These are phyloP conservation scores for Actinostola sp. DNA, from an alignment of 92 coral and sea anemone genomes.

Conservation along the genomic window DNA sequence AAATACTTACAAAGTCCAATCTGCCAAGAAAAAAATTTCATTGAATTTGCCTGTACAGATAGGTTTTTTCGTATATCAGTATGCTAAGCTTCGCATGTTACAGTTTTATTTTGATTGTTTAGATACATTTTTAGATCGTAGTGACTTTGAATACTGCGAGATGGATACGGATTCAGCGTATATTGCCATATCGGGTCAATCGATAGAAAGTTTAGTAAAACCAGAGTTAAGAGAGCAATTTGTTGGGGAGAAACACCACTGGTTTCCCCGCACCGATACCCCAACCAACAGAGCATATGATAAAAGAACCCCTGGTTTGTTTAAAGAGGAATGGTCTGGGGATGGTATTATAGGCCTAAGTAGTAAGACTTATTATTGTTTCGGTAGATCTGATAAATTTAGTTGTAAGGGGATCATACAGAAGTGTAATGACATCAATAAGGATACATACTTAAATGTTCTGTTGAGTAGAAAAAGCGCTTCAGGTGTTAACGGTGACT, in stretches of 20 bases:
- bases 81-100: constrained; percentile 49
- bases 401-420: constrained; percentile 50
- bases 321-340: constrained; percentile 34
- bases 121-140: constrained; percentile 35
- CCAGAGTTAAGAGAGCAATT: constrained; percentile 43
- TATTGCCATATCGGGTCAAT: constrained; percentile 37
- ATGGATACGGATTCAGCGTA: constrained; percentile 57
- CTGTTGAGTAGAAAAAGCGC: constrained; percentile 11
- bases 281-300: constrained; percentile 31
- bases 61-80: constrained; percentile 47
- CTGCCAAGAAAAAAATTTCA: constrained; percentile 19
- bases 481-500: constrained; percentile 32
- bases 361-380: constrained; percentile 46
- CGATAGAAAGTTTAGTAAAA: constrained; percentile 44
- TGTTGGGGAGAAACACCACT: constrained; percentile 20
- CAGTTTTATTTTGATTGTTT: constrained; percentile 48
- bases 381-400: constrained; percentile 46
- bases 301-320: constrained; percentile 40
- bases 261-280: constrained; percentile 60
- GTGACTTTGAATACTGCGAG: constrained; percentile 46
- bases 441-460: constrained; percentile 38
- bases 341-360: constrained; percentile 30
- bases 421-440: constrained; percentile 23
- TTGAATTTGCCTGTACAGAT: constrained; percentile 23
- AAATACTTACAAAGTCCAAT: constrained; percentile 32